Evolutionary conservation across 2,113 vertebrate species (phyloP).

Genomic region (Egretta garzetta): DNA sequence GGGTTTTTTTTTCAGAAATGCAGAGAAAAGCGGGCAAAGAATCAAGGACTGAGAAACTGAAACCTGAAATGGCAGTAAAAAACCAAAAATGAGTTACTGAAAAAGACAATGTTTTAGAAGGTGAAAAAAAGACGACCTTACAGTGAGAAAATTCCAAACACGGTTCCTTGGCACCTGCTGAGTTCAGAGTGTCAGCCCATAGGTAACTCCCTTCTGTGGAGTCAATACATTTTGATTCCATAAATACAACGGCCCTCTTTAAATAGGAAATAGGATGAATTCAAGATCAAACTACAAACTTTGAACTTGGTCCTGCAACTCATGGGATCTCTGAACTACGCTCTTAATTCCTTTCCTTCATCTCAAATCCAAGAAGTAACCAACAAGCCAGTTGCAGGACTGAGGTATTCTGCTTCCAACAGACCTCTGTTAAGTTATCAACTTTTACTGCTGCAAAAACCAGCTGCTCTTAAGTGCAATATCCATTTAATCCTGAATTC

Average conservation of each 20-base stretch:
- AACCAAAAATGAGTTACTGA: rapidly evolving
- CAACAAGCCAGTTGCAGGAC: background rate
- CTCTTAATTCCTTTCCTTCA: background rate
- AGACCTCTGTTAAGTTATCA: background rate
- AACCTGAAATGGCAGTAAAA: background rate
- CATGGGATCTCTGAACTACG: background rate
- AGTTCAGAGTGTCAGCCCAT: background rate
- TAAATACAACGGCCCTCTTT: background rate
- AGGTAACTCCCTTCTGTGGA: background rate
- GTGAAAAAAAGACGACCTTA: background rate
- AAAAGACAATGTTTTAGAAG: background rate
- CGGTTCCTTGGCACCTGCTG: background rate
- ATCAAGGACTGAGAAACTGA: background rate
- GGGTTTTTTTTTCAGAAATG: background rate
- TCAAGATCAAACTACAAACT: background rate
- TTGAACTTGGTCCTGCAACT: background rate
- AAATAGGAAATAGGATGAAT: background rate
- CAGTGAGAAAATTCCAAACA: background rate
- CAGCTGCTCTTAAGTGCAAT: background rate
- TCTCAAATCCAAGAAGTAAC: background rate
- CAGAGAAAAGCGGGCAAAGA: background rate
- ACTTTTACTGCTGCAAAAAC: background rate
- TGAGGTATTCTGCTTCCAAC: background rate
- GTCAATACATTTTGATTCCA: background rate
- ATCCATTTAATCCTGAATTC: background rate